Percentiles rank a stretch among this genome's conserved stretches.
phyloP scores from a whole-genome alignment of 2,797 vertebrate species.

The Passerculus sandwichensis region DNA sequence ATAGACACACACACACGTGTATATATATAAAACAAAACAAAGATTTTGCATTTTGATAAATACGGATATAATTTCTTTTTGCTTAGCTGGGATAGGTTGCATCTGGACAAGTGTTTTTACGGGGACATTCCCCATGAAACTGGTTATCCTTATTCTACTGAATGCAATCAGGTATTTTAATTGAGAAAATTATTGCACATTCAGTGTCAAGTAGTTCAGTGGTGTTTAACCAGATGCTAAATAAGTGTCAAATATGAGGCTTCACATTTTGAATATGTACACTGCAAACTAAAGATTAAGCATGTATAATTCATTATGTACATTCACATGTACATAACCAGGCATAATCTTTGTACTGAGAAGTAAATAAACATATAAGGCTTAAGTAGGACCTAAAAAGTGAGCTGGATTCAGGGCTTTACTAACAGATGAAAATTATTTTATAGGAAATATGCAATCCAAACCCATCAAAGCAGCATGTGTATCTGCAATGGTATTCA shows the following conservation, averaged over 20 bases:
- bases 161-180: conserved; percentile 1
- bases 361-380: neutral
- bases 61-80: neutral
- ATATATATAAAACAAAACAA: neutral
- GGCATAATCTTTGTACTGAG: neutral
- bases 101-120: neutral
- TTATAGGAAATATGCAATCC: neutral
- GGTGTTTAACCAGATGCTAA: conserved; percentile 20
- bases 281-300: neutral
- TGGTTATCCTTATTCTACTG: neutral
- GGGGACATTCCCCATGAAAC: neutral
- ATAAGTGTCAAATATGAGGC: neutral
- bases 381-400: neutral
- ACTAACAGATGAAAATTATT: neutral
- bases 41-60: neutral
- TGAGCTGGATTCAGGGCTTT: neutral
- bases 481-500: neutral
- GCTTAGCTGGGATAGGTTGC: neutral
- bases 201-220: neutral
- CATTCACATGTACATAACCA: neutral
- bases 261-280: neutral
- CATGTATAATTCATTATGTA: neutral
- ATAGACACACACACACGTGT: neutral
- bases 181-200: neutral
- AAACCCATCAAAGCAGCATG: neutral